Evolutionary conservation across 2,888 invertebrate species (phyloP).

Genomic region (Rhagonycha fulva): DNA sequence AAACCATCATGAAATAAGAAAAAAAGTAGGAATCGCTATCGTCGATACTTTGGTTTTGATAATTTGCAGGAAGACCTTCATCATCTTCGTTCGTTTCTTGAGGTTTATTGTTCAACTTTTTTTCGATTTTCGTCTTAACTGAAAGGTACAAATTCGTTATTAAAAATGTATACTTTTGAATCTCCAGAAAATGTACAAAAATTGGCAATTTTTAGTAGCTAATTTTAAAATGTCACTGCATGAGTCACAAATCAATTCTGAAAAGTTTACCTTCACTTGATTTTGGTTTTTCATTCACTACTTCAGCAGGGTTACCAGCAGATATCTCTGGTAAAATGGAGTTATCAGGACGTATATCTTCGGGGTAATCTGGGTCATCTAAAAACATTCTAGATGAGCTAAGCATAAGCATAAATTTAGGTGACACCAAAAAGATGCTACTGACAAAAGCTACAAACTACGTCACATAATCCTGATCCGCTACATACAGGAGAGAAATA

Average conservation of each 20-base stretch:
- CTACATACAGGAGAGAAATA: not conserved
- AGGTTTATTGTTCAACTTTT: slow-evolving; percentile 22
- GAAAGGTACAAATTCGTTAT: not conserved
- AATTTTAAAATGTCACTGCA: not conserved
- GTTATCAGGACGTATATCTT: not conserved
- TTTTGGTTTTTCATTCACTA: slow-evolving; percentile 2
- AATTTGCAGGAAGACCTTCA: slow-evolving; percentile 13
- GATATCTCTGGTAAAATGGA: not conserved
- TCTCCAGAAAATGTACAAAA: too few species aligned
- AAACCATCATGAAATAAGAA: slow-evolving; percentile 67
- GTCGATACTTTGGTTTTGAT: slow-evolving; percentile 44
- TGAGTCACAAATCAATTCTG: not conserved
- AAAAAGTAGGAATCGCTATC: slow-evolving; percentile 69
- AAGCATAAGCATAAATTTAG: not conserved
- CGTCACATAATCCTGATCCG: not conserved
- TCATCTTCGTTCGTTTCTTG: slow-evolving; percentile 30
- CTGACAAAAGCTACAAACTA: not conserved
- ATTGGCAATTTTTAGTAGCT: not conserved
- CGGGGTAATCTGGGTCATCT: not conserved
- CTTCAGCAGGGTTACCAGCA: not conserved
- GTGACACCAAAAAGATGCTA: not conserved
- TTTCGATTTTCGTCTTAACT: slow-evolving; percentile 4
- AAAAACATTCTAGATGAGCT: not conserved
- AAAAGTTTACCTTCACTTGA: slow-evolving; percentile 16
- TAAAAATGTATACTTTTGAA: too few species aligned